A percentile compares a stretch with the other conserved stretches of the same genome.
These are phyloP conservation scores for Chydorus sphaericus DNA, from an alignment of 2,888 invertebrate genomes.

Conservation along the genomic window DNA sequence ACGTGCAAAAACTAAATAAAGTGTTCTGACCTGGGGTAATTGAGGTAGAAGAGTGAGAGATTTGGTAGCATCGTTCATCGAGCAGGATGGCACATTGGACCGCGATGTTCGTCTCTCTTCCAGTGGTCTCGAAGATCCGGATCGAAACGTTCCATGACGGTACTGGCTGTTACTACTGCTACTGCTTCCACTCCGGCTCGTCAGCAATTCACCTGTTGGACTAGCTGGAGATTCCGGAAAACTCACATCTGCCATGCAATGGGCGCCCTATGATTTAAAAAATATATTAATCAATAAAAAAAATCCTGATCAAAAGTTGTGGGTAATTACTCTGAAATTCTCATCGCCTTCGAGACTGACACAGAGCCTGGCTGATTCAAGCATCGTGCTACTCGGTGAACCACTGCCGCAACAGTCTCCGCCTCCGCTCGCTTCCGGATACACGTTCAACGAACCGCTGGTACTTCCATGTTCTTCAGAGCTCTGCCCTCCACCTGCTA, in stretches of 20 bases:
- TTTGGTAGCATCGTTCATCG: constrained; percentile 2
- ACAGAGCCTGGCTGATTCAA: constrained; percentile 45
- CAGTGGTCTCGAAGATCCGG: constrained; percentile 3
- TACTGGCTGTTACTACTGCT: constrained; percentile 8
- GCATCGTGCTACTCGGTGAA: background rate
- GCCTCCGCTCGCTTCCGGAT: background rate
- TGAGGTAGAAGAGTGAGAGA: constrained; percentile 12
- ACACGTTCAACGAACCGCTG: background rate
- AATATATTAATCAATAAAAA: background rate
- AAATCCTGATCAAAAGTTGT: background rate
- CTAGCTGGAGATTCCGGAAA: background rate
- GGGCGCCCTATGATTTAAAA: background rate
- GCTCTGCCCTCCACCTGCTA: background rate
- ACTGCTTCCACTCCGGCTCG: background rate
- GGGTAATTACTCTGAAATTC: constrained; percentile 43
- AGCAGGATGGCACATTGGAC: too few species aligned
- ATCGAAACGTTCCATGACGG: background rate
- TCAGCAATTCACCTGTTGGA: background rate
- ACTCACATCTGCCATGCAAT: constrained; percentile 1
- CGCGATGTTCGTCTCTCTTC: constrained; percentile 5
- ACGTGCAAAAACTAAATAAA: too few species aligned
- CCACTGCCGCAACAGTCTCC: background rate
- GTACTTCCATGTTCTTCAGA: constrained; percentile 1
- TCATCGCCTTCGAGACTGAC: constrained; percentile 74
- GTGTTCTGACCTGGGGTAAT: background rate